Evolutionary conservation across 2,888 invertebrate species (phyloP), one percentile per base, ranked within the genome.

Genomic region (Alcis repandata): DNA sequence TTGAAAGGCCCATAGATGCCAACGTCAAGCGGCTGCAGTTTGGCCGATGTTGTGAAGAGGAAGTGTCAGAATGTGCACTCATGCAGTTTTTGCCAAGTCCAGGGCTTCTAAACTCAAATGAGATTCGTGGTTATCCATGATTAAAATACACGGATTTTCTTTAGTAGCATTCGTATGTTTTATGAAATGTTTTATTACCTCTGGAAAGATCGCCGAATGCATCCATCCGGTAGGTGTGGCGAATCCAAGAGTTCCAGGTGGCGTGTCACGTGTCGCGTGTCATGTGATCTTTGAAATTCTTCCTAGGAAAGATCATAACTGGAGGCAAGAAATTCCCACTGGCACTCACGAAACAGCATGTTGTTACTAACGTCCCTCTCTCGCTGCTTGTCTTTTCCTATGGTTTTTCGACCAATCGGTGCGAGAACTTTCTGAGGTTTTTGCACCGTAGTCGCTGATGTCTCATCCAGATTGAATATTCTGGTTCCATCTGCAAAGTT

Each of bases 351-450:
- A 80, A 80, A 52, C 72, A 74, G 59, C 77, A 77, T 7, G 79
- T 80, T 10, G 84, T 86, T 13, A 80, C 81, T 17, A 82, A 59
- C 19, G 61, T 66, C 0, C 83, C 82, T 67, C 78, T 75, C 74
- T 86, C 85, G 6, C 73, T 83, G 63, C 82, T 83, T 22, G 83
- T 71, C 78, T 70, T 75, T 79, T 53, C 65, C 68, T 59, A 69
- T n/a, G n/a, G n/a, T n/a, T n/a, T n/a, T n/a, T n/a, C n/a, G 2
- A 4, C 27, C 27, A 2, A 4, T 27, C 27, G 27, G 27, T 4
- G 27, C 27, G 2, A 27, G 6, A 27, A 27, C 27, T 27, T 6
- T 2, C 27, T 2, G 27, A 27, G 2, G 2, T 27, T 27, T 27
- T 27, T 27, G 27, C 27, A 27, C 27, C 2, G 27, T 27, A 27